Evolutionary conservation across 2,113 vertebrate species (phyloP), one percentile per base, ranked within the genome.

Genomic region (Gallinago paraguaiae): DNA sequence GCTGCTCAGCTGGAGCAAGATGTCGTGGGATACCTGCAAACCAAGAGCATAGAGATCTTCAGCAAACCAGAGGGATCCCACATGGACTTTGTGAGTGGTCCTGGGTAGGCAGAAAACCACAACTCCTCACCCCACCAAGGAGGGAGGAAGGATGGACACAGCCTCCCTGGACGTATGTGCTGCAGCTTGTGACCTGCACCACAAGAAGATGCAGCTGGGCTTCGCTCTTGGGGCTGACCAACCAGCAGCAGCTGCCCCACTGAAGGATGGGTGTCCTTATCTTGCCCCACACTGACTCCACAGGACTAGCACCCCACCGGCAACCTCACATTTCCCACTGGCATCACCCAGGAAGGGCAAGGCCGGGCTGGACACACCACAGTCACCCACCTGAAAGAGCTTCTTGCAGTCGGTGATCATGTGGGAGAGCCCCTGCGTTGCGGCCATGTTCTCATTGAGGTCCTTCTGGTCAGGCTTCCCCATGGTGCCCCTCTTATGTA

Each of bases 351-450:
- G 17, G 10, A 37, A 56, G 2, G n/a, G 12, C 30, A 50, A 27
- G 0, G 0, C 31, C 4, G 5, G 10, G 30, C 86, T n/a, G 20
- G 45, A 35, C 18, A 28, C 9, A 3, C 33, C 6, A 2, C 3
- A 78, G 51, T 64, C 50, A 90, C 97, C 82, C 77, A 99, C 98
- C 98, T 99, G 98, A 89, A 99, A 99, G n/a, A 99, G 98, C 83
- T 99, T 98, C 97, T 99, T 99, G 97, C 98, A 99, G 93, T 99
- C 98, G 0, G 96, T 97, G 92, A 99, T 99, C 98, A 99, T 99
- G 93, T 99, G 98, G 82, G 98, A 98, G 10, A 99, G 97, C 43
- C 98, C 98, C 77, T 99, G 98, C 0, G 98, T 99, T 5, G 98
- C 98, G 4, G 98, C 98, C 98, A 98, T 98, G 97, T 99, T 99